Percentiles rank a stretch among this genome's conserved stretches.
These are phyloP conservation scores for Porites divaricata DNA, from an alignment of 92 coral and sea anemone genomes.

Conservation along the genomic window DNA sequence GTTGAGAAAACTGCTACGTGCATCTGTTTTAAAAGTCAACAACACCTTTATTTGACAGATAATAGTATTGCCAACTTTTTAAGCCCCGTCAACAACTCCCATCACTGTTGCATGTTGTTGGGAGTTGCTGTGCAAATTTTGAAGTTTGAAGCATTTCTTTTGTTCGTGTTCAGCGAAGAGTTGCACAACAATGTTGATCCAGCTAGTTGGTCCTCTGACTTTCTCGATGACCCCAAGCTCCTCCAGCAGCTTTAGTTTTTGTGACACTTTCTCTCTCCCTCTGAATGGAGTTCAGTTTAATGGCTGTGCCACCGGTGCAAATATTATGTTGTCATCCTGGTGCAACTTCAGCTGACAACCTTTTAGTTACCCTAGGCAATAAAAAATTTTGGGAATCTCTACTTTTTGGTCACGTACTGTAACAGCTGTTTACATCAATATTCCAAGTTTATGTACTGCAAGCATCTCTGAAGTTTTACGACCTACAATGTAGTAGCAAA, in stretches of 20 bases:
- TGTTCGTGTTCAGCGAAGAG: no score
- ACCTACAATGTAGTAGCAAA: constrained; percentile 9
- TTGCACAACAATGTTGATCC: constrained; percentile 23
- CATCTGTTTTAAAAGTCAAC: no score
- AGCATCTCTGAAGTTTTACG: constrained; percentile 25
- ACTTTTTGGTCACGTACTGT: constrained; percentile 11
- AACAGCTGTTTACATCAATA: constrained; percentile 15
- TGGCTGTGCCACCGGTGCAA: constrained; percentile 44
- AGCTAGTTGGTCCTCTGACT: constrained; percentile 38
- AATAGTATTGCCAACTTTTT: no score
- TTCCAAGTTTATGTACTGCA: constrained; percentile 20
- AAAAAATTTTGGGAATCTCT: constrained; percentile 32
- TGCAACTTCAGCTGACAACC: constrained; percentile 52
- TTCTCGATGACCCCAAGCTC: constrained; percentile 55
- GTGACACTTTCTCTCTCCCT: constrained; percentile 31
- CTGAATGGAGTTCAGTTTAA: constrained; percentile 28
- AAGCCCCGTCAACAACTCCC: no score
- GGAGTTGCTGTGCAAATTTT: no score
- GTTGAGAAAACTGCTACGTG: no score
- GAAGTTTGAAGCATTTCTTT: no score
- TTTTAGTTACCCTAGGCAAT: constrained; percentile 37
- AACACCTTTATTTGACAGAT: no score
- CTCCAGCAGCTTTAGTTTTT: constrained; percentile 50
- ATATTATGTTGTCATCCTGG: constrained; percentile 33
- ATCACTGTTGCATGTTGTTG: no score